Base-by-base conservation (phyloP, 2,888 invertebrate genomes). In the Sphaeridia pumilis region DNA sequence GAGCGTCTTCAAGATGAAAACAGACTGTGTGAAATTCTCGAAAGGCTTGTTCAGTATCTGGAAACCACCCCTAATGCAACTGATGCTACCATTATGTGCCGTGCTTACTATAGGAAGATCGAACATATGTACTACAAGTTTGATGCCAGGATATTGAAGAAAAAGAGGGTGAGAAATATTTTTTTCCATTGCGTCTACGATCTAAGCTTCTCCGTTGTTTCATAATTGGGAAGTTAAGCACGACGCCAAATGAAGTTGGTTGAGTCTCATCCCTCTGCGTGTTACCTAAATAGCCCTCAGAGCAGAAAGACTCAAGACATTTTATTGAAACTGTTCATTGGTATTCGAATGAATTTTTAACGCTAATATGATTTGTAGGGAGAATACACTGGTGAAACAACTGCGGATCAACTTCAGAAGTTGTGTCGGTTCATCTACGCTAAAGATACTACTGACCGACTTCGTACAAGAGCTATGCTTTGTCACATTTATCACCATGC, bases 401-500 rank as follows among this genome's bases (percentile, higher is more conserved):
- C 87, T 0, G 83, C 89, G 14, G 84, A 86, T 67, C 81, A 86
- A 46, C 90, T 98, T 87, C 92, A 94, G 67, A 83, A 83, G 58
- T 74, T 97, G 48, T 97, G 95, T 76, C 93, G 94, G 71, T 95
- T 81, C 69, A 89, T 98, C 67, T 98, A 98, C 69, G 84, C 88
- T 20, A 84, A 92, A 68, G 95, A 97, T 68, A 83, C 81, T 46
- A 87, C 90, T 0, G 93, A 95, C 72, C 82, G 97, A 51, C 77
- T 97, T 50, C 77, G 95, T 58, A 97, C 97, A 0, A 81, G 97
- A 34, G 95, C 98, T 1, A 95, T 98, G 65, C 75, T 99, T 21
- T 94, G 88, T 28, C 97, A 98, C 69, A 95, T 98, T 63, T 99
- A 98, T 72, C 95, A 97, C 70, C 93, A 94, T 69, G 97, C 98